phyloP scores from a whole-genome alignment of 1,140 invertebrate genomes.

The Diploscapter pachys region DNA sequence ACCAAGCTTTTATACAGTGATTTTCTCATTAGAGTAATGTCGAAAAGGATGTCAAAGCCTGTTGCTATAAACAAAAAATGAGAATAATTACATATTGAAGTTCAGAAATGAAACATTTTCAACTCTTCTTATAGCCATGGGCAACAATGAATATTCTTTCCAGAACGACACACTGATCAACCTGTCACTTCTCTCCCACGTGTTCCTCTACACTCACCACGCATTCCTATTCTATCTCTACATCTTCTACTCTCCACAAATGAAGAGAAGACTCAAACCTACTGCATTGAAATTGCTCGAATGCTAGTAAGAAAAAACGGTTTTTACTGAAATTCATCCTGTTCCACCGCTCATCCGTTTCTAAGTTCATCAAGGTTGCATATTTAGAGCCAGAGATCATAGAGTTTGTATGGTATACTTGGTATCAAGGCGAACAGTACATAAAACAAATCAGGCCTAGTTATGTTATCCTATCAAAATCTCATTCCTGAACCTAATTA shows the following conservation, averaged over 20 bases:
- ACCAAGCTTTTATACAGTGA: no score
- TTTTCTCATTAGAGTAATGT: no score
- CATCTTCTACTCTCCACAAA: constrained; percentile 51
- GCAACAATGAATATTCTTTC: background rate
- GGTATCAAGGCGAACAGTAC: no score
- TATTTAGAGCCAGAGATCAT: no score
- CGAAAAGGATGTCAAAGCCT: background rate
- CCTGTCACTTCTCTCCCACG: constrained; percentile 31
- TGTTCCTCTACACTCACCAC: constrained; percentile 51
- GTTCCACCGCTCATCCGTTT: no score
- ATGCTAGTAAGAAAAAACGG: constrained; percentile 38
- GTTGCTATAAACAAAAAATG: background rate
- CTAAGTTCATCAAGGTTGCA: no score
- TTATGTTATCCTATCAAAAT: no score
- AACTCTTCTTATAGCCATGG: background rate
- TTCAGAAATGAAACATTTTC: background rate
- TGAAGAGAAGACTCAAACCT: constrained; percentile 56
- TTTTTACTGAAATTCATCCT: no score
- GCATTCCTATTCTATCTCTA: constrained; percentile 49
- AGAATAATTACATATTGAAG: constrained; percentile 11
- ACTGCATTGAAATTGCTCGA: constrained; percentile 57
- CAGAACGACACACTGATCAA: constrained; percentile 9
- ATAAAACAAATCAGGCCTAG: no score
- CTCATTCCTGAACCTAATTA: no score
- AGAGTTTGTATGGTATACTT: no score